phyloP scores from a whole-genome alignment of 2,797 vertebrate species.

The Apogon talboti region DNA sequence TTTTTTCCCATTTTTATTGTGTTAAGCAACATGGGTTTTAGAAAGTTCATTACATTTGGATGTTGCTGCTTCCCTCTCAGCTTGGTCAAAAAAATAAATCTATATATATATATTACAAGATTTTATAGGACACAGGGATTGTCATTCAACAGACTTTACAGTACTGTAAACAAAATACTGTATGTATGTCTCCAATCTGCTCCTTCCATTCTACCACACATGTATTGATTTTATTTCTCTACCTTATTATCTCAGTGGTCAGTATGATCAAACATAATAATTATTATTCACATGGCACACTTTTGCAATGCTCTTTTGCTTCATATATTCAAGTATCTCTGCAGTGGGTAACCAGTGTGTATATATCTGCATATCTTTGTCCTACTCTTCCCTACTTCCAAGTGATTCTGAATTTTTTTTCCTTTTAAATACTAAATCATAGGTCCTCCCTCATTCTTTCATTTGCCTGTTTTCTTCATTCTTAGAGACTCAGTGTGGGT shows the following conservation, averaged over 20 bases:
- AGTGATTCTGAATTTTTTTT: conserved; percentile 19
- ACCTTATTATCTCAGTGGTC: conserved; percentile 25
- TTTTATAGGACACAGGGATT: conserved; percentile 17
- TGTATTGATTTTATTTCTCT: neutral
- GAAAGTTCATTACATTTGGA: conserved; percentile 28
- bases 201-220: neutral
- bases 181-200: conserved; percentile 29
- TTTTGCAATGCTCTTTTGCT: conserved; percentile 23
- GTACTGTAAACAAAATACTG: neutral
- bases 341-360: neutral
- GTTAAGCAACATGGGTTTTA: conserved; percentile 31
- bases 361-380: conserved; percentile 1
- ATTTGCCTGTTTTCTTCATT: conserved; percentile 45
- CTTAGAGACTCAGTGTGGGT: conserved; percentile 29
- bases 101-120: neutral
- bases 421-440: conserved; percentile 9
- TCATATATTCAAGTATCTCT: conserved; percentile 20
- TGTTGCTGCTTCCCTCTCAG: conserved; percentile 20
- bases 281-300: conserved; percentile 32
- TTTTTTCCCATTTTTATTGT: conserved; percentile 32
- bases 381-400: conserved; percentile 5
- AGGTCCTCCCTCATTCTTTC: conserved; percentile 26
- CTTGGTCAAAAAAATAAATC: neutral
- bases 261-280: conserved; percentile 31
- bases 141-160: conserved; percentile 17